phyloP scores from a whole-genome alignment of 2,888 invertebrate species.

The Ethmia dodecea region DNA sequence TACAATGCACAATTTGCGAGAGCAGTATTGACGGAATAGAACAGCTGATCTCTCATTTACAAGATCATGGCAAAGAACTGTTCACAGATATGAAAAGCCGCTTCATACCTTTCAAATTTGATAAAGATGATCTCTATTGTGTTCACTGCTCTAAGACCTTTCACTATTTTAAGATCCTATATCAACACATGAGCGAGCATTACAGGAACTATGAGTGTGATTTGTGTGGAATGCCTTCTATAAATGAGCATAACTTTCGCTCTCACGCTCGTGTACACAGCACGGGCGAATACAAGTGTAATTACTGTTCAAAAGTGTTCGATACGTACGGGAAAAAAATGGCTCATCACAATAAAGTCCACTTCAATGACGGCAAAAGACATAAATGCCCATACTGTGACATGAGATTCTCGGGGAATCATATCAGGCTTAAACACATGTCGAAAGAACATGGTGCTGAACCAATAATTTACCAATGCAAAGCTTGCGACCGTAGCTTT shows the following conservation, averaged over 20 bases:
- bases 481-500: conserved; percentile 43
- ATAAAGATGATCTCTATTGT: conserved; percentile 23
- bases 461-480: conserved; percentile 45
- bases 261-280: conserved; percentile 23
- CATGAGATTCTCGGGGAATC: conserved; percentile 49
- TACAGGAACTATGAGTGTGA: conserved; percentile 41
- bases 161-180: conserved; percentile 17
- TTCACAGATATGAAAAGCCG: conserved; percentile 27
- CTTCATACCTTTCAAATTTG: conserved; percentile 40
- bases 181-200: conserved; percentile 44
- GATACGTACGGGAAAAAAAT: conserved; percentile 20
- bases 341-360: conserved; percentile 18
- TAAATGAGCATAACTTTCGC: background rate
- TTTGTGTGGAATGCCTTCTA: background rate
- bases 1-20: conserved; percentile 13
- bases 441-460: conserved; percentile 44
- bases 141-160: conserved; percentile 50
- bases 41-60: conserved; percentile 14
- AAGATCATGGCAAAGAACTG: conserved; percentile 23
- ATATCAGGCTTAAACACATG: conserved; percentile 49
- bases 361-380: background rate
- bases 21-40: conserved; percentile 5
- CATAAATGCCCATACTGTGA: conserved; percentile 51
- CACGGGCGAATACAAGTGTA: conserved; percentile 39
- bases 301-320: conserved; percentile 41